Base-by-base conservation (phyloP, 2,797 vertebrate genomes). In the Psittacula echo region DNA sequence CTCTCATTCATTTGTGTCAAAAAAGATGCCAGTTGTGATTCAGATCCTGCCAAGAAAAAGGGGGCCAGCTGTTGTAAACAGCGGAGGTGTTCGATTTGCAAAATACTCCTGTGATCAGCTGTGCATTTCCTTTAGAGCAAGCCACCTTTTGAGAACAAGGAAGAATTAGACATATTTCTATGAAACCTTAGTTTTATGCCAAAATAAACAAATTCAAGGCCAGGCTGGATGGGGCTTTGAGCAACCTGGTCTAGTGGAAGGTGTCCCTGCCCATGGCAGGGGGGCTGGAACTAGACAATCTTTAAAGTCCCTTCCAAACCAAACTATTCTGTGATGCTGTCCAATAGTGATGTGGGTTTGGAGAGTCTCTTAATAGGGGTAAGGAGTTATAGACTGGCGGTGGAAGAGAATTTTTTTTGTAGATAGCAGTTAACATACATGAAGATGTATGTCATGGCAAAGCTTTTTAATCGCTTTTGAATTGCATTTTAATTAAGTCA, bases 1-100 rank as follows among this genome's bases (percentile, higher is more conserved):
- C 23, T 81, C 58, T 93, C 58, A 24, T 68, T 65, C 73, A 2
- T 58, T 91, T 34, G 50, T 65, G 56, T 93, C 91, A 73, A 48
- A 90, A 87, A 87, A 50, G 32, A 66, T 66, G 73, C 45, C 68
- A 75, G 41, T 62, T 85, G 32, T 91, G 50, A 81, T 95, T 86
- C 68, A 65, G 41, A 78, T 87, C 78, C 70, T 82, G 56, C 87
- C 67, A 84, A 72, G 61, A 83, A 68, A 74, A 95, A 85, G 77
- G 45, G 39, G 1, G 0, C 53, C 58, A 85, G 81, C 61, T 89
- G 42, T 73, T 60, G 51, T 41, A 62, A 92, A 44, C 75, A 85
- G 62, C 80, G 71, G 66, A 92, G 77, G 62, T 74, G 71, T 85
- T 85, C 47, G 1, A 24, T 90, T 92, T 88, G 72, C 65, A 89